These are phyloP conservation scores for Odobenus rosmarus DNA, from an alignment of 2,113 vertebrate species.

Conservation along the genomic window DNA sequence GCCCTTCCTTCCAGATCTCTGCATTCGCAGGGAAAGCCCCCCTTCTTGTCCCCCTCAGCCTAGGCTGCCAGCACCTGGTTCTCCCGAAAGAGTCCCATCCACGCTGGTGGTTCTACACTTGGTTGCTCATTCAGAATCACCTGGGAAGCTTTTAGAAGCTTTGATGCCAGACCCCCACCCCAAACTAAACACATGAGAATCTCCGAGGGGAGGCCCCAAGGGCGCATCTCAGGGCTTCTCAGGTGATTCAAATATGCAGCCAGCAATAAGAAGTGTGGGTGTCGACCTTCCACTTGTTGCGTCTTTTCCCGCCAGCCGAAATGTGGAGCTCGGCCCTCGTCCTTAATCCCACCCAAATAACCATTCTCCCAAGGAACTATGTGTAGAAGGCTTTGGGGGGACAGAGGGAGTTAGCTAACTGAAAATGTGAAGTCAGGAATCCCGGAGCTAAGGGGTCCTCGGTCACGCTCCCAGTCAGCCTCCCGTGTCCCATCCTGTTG, in stretches of 20 bases:
- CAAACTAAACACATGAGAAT: not conserved
- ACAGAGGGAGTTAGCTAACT: not conserved
- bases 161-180: not conserved
- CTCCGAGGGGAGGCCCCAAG: not conserved
- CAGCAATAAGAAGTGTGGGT: not conserved
- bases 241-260: not conserved
- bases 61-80: not conserved
- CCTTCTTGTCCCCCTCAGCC: not conserved
- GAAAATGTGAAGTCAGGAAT: not conserved
- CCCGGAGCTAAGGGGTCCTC: not conserved
- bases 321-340: not conserved
- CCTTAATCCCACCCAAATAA: slow-evolving; percentile 3
- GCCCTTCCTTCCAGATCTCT: not conserved
- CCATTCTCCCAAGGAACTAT: not conserved
- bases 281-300: not conserved
- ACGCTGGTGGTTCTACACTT: not conserved
- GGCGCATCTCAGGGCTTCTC: not conserved
- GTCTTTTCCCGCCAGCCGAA: not conserved
- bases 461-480: slow-evolving; percentile 34
- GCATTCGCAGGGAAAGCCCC: not conserved
- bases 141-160: not conserved
- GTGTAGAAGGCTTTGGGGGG: not conserved
- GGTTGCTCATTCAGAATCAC: slow-evolving; percentile 23
- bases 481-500: not conserved
- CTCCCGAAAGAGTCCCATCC: not conserved